phyloP scores from a whole-genome alignment of 2,888 invertebrate genomes.

The Agrypnus murinus region DNA sequence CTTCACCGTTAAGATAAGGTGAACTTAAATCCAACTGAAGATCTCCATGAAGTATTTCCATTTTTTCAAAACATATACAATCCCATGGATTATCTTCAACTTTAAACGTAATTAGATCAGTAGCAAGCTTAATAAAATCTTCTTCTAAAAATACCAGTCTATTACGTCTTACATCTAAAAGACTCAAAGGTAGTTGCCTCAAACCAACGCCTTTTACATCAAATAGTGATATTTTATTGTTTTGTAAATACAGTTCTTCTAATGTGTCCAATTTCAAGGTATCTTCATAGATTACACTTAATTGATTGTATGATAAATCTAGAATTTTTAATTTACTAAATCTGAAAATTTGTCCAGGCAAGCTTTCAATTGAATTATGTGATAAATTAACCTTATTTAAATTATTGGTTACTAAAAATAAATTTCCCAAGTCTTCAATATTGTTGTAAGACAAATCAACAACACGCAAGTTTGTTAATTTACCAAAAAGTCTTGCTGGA shows the following conservation, averaged over 20 bases:
- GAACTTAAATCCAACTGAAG: slow-evolving; percentile 45
- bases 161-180: slow-evolving; percentile 55
- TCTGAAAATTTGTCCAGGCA: slow-evolving; percentile 52
- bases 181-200: slow-evolving; percentile 17
- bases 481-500: slow-evolving; percentile 55
- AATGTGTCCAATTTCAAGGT: slow-evolving; percentile 28
- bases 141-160: slow-evolving; percentile 55
- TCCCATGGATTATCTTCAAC: slow-evolving; percentile 59
- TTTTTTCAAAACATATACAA: slow-evolving; percentile 54
- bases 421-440: slow-evolving; percentile 49
- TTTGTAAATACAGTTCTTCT: slow-evolving; percentile 32
- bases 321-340: slow-evolving; percentile 48
- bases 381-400: slow-evolving; percentile 52
- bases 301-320: slow-evolving; percentile 43
- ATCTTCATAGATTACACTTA: slow-evolving; percentile 30
- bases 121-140: slow-evolving; percentile 52
- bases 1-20: slow-evolving; percentile 53
- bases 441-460: slow-evolving; percentile 56
- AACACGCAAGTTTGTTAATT: slow-evolving; percentile 45
- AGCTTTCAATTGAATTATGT: slow-evolving; percentile 44
- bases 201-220: background rate
- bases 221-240: slow-evolving; percentile 39
- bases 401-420: slow-evolving; percentile 43
- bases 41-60: slow-evolving; percentile 46
- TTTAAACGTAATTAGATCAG: slow-evolving; percentile 54